Base-by-base conservation (phyloP, 1,140 invertebrate genomes). In the Centruroides vittatus region DNA sequence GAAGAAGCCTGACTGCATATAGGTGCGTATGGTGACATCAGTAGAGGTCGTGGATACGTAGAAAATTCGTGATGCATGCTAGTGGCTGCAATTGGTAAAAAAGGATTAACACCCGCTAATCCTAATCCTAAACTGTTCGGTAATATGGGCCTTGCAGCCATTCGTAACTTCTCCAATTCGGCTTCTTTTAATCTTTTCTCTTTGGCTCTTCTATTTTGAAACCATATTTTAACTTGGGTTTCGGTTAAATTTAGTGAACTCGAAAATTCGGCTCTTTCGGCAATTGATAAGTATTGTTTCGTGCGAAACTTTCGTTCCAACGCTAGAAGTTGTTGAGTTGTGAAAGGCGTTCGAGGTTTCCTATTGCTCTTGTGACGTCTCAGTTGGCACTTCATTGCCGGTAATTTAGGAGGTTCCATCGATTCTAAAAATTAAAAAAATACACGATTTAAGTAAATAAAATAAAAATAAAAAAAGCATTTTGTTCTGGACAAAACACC, bases 301-400 rank as follows among this genome's bases (percentile, higher is more conserved):
- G 93, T 86, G 9, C 86, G 79, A 78, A 98, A 98, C 78, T 98
- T 98, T 77, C 88, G 89, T 76, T 98, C 95, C 60, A 98, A 77
- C 7, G 90, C 86, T 41, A 95, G 74, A 46, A 98, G 78, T 73
- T 98, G 95, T 72, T 96, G 89, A 4, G 93, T 94, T 8, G 93
- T 98, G 78, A 98, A 98, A 1, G 94, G 94, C 0, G 94, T 98
- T 57, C 94, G 80, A 1, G 94, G 95, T 75, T 98, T 98, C 61
- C 95, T 78, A 76, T 98, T 98, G 35, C 92, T 92, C 71, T 98
- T 98, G 80, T 89, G 86, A 70, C 94, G 94, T 63, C 93, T 77
- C 57, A 96, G 78, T 72, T 93, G 93, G 77, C 93, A 97, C 74
- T 95, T 96, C 56, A 79, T 72, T 47, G 78, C 75, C 50, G 71